A percentile compares a stretch with the other conserved stretches of the same genome.
Evolutionary conservation across 2,797 vertebrate genomes (phyloP).

Genomic region (Eulemur mongoz): DNA sequence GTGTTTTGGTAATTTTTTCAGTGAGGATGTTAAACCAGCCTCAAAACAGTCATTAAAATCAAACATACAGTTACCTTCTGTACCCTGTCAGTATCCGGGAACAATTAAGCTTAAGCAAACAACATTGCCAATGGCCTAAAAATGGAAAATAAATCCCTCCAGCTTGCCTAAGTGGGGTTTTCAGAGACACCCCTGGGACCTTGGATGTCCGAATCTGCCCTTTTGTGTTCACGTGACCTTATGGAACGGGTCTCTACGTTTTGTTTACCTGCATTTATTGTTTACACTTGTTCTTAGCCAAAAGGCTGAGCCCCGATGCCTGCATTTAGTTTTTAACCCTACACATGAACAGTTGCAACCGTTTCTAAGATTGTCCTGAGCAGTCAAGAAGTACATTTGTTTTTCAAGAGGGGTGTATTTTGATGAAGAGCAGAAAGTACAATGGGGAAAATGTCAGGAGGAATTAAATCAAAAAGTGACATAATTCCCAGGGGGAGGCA

Average conservation of each 20-base stretch:
- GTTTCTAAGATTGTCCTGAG: conserved; percentile 51
- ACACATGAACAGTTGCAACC: conserved; percentile 24
- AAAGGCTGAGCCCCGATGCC: too few species aligned
- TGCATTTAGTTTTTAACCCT: conserved; percentile 26
- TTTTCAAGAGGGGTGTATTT: conserved; percentile 70
- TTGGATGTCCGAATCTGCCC: not conserved
- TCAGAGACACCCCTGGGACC: not conserved
- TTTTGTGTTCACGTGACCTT: not conserved
- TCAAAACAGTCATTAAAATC: conserved; percentile 66
- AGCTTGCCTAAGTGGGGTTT: not conserved
- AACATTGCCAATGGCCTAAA: conserved; percentile 48
- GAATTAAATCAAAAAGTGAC: conserved; percentile 84
- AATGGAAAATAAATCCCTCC: conserved; percentile 55
- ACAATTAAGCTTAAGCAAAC: conserved; percentile 74
- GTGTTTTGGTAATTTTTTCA: not conserved
- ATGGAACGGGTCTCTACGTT: not conserved
- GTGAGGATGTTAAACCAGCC: conserved; percentile 47
- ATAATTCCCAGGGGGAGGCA: conserved; percentile 84
- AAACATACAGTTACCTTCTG: conserved; percentile 64
- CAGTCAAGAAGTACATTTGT: conserved; percentile 60
- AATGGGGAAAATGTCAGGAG: conserved; percentile 82
- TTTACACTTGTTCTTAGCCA: not conserved
- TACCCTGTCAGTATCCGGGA: conserved; percentile 64
- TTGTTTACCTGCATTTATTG: not conserved
- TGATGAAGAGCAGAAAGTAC: conserved; percentile 79